A percentile compares a stretch with the other conserved stretches of the same genome.
Evolutionary conservation across 2,797 vertebrate species (phyloP).

Genomic region (Pampus argenteus): DNA sequence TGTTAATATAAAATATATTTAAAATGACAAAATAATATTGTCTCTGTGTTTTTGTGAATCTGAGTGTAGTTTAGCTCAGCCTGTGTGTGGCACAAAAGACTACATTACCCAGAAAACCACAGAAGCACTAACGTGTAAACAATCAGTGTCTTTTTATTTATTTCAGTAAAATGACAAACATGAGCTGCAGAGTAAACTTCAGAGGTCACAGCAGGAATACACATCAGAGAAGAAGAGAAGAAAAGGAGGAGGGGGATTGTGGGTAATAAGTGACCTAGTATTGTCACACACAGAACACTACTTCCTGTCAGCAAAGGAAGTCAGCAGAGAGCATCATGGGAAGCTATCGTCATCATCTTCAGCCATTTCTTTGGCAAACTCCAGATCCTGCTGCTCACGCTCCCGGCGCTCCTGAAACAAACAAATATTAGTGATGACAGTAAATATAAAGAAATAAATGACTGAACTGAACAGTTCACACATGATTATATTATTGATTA

Average conservation of each 20-base stretch:
- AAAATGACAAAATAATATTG: too few species aligned
- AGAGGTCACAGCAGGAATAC: conserved; percentile 21
- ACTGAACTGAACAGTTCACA: too few species aligned
- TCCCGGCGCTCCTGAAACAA: conserved; percentile 91
- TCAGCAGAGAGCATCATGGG: conserved; percentile 82
- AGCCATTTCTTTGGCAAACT: conserved; percentile 98
- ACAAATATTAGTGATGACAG: background rate
- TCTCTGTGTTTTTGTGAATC: too few species aligned
- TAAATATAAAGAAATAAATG: too few species aligned
- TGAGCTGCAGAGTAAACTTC: background rate
- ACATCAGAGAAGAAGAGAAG: background rate
- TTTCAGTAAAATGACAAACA: conserved; percentile 13
- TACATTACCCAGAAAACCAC: conserved; percentile 27
- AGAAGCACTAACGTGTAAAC: conserved; percentile 2
- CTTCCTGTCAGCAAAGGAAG: conserved; percentile 52
- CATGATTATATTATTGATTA: too few species aligned
- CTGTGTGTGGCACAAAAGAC: background rate
- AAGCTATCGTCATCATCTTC: conserved; percentile 98
- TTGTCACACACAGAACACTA: conserved; percentile 37
- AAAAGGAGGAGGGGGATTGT: conserved; percentile 43
- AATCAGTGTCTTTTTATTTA: conserved; percentile 38
- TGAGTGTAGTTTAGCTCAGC: background rate
- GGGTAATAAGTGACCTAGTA: conserved; percentile 45
- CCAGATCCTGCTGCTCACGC: conserved; percentile 97
- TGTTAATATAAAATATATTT: too few species aligned